Evolutionary conservation across 2,888 invertebrate genomes (phyloP).

Genomic region (Pammene aurita): DNA sequence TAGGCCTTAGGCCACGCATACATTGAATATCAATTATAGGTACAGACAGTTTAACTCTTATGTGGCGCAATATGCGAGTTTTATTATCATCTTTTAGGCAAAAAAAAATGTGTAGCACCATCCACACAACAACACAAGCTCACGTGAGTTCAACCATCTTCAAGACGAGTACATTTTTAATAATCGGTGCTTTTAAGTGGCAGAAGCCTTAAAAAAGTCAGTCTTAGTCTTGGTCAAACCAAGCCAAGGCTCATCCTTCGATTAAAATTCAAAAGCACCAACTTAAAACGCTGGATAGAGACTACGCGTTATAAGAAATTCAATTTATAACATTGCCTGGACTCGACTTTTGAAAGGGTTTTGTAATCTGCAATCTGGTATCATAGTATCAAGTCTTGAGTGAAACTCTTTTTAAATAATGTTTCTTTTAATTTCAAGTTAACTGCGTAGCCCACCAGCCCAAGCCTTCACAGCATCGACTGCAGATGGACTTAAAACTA

Average conservation of each 20-base stretch:
- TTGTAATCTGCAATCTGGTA: too few species aligned
- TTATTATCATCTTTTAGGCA: neutral
- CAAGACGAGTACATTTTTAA: neutral
- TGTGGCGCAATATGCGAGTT: neutral
- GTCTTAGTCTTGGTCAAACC: neutral
- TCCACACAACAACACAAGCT: neutral
- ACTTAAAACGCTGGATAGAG: neutral
- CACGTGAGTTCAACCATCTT: neutral
- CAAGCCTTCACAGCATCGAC: slow-evolving; percentile 25
- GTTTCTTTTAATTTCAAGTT: too few species aligned
- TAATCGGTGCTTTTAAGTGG: slow-evolving; percentile 14
- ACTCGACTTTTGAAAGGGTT: neutral
- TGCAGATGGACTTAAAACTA: slow-evolving; percentile 52
- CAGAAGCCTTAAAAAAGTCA: slow-evolving; percentile 23
- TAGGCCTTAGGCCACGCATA: slow-evolving; percentile 9
- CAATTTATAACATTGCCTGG: neutral
- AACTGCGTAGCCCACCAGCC: slow-evolving; percentile 1
- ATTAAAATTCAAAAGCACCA: slow-evolving; percentile 12
- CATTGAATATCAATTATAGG: neutral
- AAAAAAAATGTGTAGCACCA: neutral
- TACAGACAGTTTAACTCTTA: too few species aligned
- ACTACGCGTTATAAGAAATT: neutral
- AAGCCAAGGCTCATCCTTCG: slow-evolving; percentile 8
- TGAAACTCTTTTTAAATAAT: too few species aligned
- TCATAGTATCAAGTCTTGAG: too few species aligned